phyloP scores from a whole-genome alignment of 2,113 vertebrate genomes.

The Cervus canadensis region DNA sequence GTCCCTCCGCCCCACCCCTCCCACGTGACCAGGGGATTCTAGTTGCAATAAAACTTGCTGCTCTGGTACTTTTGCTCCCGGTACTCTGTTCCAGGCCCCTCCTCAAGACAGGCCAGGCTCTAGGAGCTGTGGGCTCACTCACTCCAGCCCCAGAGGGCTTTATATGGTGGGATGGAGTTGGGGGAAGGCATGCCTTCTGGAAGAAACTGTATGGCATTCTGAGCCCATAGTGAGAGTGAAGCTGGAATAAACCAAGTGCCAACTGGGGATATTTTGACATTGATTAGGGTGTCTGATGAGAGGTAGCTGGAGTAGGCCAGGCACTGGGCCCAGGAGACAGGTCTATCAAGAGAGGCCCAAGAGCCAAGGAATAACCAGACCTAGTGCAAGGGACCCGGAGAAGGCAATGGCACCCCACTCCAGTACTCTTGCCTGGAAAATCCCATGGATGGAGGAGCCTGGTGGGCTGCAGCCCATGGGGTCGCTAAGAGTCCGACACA shows the following conservation, averaged over 20 bases:
- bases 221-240: not conserved
- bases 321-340: not conserved
- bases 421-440: too few relatives aligned
- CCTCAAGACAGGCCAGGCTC: not conserved
- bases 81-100: not conserved
- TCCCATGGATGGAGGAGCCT: too few relatives aligned
- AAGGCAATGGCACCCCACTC: too few relatives aligned
- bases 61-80: not conserved
- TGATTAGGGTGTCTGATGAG: not conserved
- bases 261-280: not conserved
- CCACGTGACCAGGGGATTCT: slow-evolving; percentile 22
- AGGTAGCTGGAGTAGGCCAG: not conserved
- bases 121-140: not conserved
- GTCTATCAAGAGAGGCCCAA: not conserved
- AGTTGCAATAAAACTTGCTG: slow-evolving; percentile 66
- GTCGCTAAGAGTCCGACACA: too few relatives aligned
- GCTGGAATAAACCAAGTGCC: not conserved
- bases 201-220: not conserved
- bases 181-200: not conserved
- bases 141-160: not conserved
- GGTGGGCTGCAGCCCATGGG: too few relatives aligned
- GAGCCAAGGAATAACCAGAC: not conserved
- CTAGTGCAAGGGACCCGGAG: too few relatives aligned
- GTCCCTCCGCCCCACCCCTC: not conserved
- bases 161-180: not conserved